Evolutionary conservation across 2,888 invertebrate genomes (phyloP).

Genomic region (Megaustenia siamemsis): DNA sequence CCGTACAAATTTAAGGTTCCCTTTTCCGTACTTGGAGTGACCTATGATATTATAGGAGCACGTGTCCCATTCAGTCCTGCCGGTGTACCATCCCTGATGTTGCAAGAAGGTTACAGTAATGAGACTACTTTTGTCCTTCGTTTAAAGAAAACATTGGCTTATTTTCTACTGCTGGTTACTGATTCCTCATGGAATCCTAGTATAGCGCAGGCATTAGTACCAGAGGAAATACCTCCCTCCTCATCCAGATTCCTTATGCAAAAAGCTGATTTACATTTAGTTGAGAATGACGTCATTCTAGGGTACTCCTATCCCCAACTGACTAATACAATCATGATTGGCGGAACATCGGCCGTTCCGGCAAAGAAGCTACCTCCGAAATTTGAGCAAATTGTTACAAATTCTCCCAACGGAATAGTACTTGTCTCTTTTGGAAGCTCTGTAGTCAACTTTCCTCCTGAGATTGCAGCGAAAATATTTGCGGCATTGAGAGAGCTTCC

Average conservation of each 20-base stretch:
- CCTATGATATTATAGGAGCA: conserved; percentile 23
- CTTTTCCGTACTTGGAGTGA: conserved; percentile 40
- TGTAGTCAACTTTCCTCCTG: conserved; percentile 49
- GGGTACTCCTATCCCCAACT: conserved; percentile 54
- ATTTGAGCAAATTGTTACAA: conserved; percentile 56
- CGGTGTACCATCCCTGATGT: conserved; percentile 17
- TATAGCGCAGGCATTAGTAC: conserved; percentile 44
- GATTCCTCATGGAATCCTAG: conserved; percentile 1
- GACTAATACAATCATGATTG: conserved; percentile 59
- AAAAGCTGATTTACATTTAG: conserved; percentile 53
- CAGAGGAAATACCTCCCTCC: conserved; percentile 44
- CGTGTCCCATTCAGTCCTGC: conserved; percentile 40
- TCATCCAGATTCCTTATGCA: not conserved
- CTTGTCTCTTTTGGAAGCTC: conserved; percentile 62
- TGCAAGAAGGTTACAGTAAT: not conserved
- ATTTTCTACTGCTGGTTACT: not conserved
- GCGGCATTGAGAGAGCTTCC: conserved; percentile 49
- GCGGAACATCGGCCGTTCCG: conserved; percentile 57
- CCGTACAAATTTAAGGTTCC: conserved; percentile 44
- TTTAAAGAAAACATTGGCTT: not conserved
- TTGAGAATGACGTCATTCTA: conserved; percentile 59
- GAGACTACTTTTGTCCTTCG: conserved; percentile 30
- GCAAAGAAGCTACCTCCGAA: conserved; percentile 56
- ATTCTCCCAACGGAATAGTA: conserved; percentile 59
- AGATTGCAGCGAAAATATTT: conserved; percentile 52